Evolutionary conservation across 2,113 vertebrate genomes (phyloP).

Genomic region (Pedetes capensis): DNA sequence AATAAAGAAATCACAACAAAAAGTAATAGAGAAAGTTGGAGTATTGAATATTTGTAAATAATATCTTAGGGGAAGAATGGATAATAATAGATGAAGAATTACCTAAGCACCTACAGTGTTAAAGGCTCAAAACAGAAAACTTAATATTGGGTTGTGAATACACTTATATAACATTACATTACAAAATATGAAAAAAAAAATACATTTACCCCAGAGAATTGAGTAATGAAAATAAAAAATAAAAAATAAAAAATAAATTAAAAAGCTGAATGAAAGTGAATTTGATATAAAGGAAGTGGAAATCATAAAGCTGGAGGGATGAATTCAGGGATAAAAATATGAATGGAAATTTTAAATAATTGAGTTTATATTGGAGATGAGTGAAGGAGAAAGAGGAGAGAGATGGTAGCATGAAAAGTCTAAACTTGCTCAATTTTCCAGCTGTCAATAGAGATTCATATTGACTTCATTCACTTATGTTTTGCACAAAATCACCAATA

Average conservation of each 20-base stretch:
- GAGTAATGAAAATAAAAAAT: neutral
- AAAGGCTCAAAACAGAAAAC: neutral
- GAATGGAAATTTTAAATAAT: neutral
- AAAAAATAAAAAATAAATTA: too few species aligned
- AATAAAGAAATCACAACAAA: neutral
- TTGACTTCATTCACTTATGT: neutral
- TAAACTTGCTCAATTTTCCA: neutral
- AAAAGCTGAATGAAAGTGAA: neutral
- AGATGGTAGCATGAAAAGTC: neutral
- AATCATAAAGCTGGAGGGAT: neutral
- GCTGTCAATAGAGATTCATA: neutral
- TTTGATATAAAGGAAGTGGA: neutral
- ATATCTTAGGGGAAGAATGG: neutral
- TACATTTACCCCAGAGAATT: neutral
- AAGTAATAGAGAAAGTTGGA: neutral
- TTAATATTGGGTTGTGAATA: neutral
- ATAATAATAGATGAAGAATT: neutral
- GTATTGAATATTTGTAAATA: neutral
- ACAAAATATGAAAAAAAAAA: conserved; percentile 30
- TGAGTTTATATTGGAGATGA: neutral
- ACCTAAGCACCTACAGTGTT: neutral
- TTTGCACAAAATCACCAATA: neutral
- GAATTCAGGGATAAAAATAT: neutral
- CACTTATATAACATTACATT: neutral
- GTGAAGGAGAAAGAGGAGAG: neutral